Evolutionary conservation across 2,113 vertebrate species (phyloP), one percentile per base, ranked within the genome.

Genomic region (Arenaria interpres): DNA sequence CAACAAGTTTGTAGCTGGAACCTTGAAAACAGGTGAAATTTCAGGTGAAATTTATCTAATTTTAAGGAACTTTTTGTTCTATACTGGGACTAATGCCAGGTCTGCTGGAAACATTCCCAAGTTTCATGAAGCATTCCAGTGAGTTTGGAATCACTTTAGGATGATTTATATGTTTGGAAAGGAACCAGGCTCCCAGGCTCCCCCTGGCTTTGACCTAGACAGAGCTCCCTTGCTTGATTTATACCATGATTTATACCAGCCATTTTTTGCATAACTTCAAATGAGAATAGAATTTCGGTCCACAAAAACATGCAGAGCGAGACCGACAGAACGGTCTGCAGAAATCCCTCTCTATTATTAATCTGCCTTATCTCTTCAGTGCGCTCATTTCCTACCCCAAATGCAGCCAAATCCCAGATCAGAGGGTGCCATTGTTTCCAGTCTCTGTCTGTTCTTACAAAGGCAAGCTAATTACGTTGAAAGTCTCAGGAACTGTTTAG

Each of bases 81-180:
- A 8, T 22, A 0, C 22, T 10, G 73, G 95, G 85, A 90, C 24
- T 30, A 60, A 57, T 1, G 86, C 94, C 92, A 96, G 68, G 18
- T 15, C 89, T 79, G 32, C 84, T 95, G 95, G 96, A 96, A 95
- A 54, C 14, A 43, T 73, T 82, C 94, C 96, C 92, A 89, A 82
- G 86, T 75, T 79, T 76, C 91, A 63, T 2, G 19, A 73, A 75
- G 71, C 90, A 69, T 89, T 90, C 91, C 95, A 79, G 77, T 0
- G 15, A 92, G 71, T 89, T 45, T 96, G 94, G 91, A 94, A 89
- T 85, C 90, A 76, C 94, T 97, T 95, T 79, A 95, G 89, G 81
- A 88, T 96, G 96, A 95, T 96, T 96, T 97, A 95, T 95, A 50
- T 43, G 57, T 89, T 91, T 96, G 96, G 95, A 93, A 51, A 82